Evolutionary conservation across 2,113 vertebrate species (phyloP).

Genomic region (Lophius piscatorius): DNA sequence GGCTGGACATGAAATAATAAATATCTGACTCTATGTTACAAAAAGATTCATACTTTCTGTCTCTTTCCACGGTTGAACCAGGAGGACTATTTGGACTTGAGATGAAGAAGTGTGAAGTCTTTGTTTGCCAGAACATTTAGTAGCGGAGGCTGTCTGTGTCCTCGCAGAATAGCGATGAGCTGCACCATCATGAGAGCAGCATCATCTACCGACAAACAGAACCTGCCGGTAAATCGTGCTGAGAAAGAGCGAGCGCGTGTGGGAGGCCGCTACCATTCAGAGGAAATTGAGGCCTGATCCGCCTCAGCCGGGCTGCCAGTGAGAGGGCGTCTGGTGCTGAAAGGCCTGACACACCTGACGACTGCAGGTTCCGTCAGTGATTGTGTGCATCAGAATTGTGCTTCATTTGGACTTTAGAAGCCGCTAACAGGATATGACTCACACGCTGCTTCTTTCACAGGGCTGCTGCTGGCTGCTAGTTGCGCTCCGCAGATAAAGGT

Average conservation of each 20-base stretch:
- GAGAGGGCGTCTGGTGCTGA: constrained; percentile 48
- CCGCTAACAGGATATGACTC: constrained; percentile 58
- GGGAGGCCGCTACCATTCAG: constrained; percentile 61
- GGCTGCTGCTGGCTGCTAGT: constrained; percentile 61
- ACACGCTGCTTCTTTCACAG: constrained; percentile 39
- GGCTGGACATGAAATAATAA: no score
- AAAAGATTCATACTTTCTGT: no score
- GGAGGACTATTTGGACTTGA: constrained; percentile 18
- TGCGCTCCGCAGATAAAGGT: constrained; percentile 61
- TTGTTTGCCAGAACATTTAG: background rate
- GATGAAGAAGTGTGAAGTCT: background rate
- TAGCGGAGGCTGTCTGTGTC: constrained; percentile 15
- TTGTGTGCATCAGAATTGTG: constrained; percentile 49
- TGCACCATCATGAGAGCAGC: background rate
- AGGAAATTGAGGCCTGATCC: constrained; percentile 44
- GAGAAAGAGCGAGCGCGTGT: constrained; percentile 49
- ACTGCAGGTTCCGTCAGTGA: constrained; percentile 57
- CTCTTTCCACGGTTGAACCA: no score
- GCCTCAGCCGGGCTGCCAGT: constrained; percentile 45
- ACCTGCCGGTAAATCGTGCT: constrained; percentile 34
- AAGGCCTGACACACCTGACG: constrained; percentile 64
- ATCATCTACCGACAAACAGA: constrained; percentile 11
- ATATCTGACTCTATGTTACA: no score
- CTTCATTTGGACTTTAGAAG: constrained; percentile 57
- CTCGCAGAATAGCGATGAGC: no score